These are phyloP conservation scores for Alouatta palliata DNA, from an alignment of 2,113 vertebrate genomes.

Conservation along the genomic window DNA sequence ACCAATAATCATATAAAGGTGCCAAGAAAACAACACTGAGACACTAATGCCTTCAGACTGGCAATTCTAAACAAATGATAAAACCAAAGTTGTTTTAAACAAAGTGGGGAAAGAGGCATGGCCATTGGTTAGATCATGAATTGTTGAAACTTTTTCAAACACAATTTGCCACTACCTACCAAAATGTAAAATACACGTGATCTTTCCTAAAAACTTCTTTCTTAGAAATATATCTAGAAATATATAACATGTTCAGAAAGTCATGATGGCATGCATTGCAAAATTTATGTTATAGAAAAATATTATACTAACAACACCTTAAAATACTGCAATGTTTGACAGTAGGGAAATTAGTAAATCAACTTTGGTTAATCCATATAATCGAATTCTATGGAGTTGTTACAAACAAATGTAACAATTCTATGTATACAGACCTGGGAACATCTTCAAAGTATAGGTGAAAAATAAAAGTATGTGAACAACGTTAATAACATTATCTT, in stretches of 20 bases:
- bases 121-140: neutral
- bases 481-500: neutral
- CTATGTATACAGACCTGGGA: neutral
- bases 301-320: neutral
- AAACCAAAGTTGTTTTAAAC: neutral
- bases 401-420: neutral
- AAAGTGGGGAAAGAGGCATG: neutral
- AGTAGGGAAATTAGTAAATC: neutral
- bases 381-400: neutral
- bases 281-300: neutral
- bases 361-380: neutral
- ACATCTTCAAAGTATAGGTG: conserved; percentile 9
- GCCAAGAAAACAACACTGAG: neutral
- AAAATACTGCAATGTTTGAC: neutral
- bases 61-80: neutral
- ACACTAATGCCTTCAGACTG: neutral
- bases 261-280: neutral
- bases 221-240: neutral
- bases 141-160: neutral
- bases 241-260: neutral
- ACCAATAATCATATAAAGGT: neutral
- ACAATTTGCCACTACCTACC: neutral
- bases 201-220: neutral
- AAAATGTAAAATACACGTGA: neutral
- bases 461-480: neutral